A percentile compares a stretch with the other conserved stretches of the same genome.
These are phyloP conservation scores for Thecophora atra DNA, from an alignment of 2,888 invertebrate species.

Conservation along the genomic window DNA sequence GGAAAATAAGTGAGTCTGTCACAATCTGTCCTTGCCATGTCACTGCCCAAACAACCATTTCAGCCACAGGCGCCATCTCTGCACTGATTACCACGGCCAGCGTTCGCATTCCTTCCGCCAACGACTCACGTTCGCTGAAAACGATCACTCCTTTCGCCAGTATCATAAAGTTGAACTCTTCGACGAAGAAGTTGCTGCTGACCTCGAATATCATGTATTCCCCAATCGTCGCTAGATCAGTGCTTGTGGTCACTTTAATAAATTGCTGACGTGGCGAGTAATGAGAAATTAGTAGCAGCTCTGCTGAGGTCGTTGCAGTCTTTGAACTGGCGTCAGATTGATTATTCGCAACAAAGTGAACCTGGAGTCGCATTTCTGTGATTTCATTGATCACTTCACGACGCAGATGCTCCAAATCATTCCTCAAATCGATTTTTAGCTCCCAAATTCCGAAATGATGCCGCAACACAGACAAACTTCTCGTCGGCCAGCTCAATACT, in stretches of 20 bases:
- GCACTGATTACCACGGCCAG: slow-evolving; percentile 81
- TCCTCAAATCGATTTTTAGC: slow-evolving; percentile 77
- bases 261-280: slow-evolving; percentile 82
- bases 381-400: slow-evolving; percentile 57
- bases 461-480: slow-evolving; percentile 70
- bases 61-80: slow-evolving; percentile 91
- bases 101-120: slow-evolving; percentile 78
- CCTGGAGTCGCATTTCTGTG: slow-evolving; percentile 67
- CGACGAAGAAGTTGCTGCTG: slow-evolving; percentile 87
- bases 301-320: slow-evolving; percentile 73
- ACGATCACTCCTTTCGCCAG: slow-evolving; percentile 90
- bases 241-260: slow-evolving; percentile 84
- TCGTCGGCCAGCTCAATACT: slow-evolving; percentile 69
- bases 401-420: slow-evolving; percentile 62
- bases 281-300: slow-evolving; percentile 77
- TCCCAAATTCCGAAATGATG: slow-evolving; percentile 80
- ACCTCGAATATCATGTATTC: slow-evolving; percentile 93
- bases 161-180: slow-evolving; percentile 85
- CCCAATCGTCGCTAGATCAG: slow-evolving; percentile 78
- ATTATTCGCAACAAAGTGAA: slow-evolving; percentile 66
- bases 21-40: slow-evolving; percentile 82
- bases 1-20: slow-evolving; percentile 90
- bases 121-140: slow-evolving; percentile 80
- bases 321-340: slow-evolving; percentile 71
- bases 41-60: slow-evolving; percentile 85